Conservation (phyloP, 2,888 invertebrate species). For the Sminthurides aquaticus region DNA sequence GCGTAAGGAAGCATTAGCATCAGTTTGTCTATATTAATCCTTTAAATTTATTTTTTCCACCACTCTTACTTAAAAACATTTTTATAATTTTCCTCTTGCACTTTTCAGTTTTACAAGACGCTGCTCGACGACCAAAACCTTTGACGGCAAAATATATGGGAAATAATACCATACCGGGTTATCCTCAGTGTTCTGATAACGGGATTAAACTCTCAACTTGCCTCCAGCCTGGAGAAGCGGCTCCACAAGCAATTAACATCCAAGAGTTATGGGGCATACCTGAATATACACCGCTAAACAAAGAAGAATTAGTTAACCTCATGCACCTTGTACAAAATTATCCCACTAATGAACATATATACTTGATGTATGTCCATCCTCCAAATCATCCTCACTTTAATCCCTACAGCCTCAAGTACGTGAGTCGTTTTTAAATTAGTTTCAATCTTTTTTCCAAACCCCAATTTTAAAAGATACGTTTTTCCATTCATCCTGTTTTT, state of each 20-base stretch:
- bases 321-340: constrained; percentile 33
- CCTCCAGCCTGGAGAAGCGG: constrained; percentile 35
- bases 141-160: constrained; percentile 32
- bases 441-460: constrained; percentile 11
- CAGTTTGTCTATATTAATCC: too few species aligned
- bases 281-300: constrained; percentile 27
- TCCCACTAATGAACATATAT: constrained; percentile 38
- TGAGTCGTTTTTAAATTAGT: not conserved
- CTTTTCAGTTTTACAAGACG: too few species aligned
- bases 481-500: constrained; percentile 18
- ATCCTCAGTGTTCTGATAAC: constrained; percentile 29
- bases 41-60: too few species aligned
- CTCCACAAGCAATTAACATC: constrained; percentile 29
- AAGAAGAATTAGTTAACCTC: constrained; percentile 30
- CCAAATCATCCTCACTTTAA: constrained; percentile 32
- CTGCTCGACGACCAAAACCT: constrained; percentile 22
- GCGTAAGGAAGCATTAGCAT: not conserved
- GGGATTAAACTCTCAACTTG: constrained; percentile 30
- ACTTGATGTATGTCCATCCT: constrained; percentile 26
- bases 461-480: too few species aligned
- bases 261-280: constrained; percentile 38
- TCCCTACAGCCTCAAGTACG: constrained; percentile 36
- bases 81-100: too few species aligned
- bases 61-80: too few species aligned
- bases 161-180: constrained; percentile 23